Conservation (phyloP, 2,113 vertebrate genomes). For the Sceloporus undulatus region DNA sequence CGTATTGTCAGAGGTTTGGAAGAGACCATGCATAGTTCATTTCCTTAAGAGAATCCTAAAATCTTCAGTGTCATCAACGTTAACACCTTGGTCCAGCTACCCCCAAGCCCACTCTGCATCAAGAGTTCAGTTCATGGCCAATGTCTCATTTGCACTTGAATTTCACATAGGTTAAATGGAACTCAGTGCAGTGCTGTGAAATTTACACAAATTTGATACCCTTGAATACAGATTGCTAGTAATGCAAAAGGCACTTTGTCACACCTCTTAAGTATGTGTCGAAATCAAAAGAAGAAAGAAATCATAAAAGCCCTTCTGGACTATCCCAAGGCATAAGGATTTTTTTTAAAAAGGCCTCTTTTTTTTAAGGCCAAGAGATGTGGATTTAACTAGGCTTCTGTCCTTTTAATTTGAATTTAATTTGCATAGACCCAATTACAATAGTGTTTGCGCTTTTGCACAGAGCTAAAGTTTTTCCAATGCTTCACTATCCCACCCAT, state of each 20-base stretch:
- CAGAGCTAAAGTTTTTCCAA: background rate
- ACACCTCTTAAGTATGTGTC: constrained; percentile 70
- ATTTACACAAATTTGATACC: constrained; percentile 75
- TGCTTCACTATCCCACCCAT: background rate
- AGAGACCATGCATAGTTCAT: constrained; percentile 12
- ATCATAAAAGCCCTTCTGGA: constrained; percentile 14
- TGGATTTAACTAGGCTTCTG: constrained; percentile 7
- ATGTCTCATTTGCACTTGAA: constrained; percentile 77
- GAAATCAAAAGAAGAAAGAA: constrained; percentile 56
- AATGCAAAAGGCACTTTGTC: constrained; percentile 71
- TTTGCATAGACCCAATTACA: constrained; percentile 6
- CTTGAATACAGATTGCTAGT: constrained; percentile 76
- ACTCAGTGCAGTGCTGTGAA: constrained; percentile 71
- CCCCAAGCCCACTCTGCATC: constrained; percentile 65
- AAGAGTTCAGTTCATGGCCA: constrained; percentile 70
- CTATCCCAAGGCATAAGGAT: constrained; percentile 3
- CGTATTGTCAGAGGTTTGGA: background rate
- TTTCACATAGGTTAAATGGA: constrained; percentile 77
- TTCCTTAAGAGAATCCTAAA: constrained; percentile 42
- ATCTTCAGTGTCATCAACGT: constrained; percentile 52
- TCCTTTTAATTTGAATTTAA: background rate
- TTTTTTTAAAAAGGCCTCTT: background rate
- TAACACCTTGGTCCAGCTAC: constrained; percentile 54
- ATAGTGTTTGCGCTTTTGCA: background rate
- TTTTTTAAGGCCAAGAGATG: background rate